Conservation (phyloP, 2,888 invertebrate genomes). For the Acleris holmiana region DNA sequence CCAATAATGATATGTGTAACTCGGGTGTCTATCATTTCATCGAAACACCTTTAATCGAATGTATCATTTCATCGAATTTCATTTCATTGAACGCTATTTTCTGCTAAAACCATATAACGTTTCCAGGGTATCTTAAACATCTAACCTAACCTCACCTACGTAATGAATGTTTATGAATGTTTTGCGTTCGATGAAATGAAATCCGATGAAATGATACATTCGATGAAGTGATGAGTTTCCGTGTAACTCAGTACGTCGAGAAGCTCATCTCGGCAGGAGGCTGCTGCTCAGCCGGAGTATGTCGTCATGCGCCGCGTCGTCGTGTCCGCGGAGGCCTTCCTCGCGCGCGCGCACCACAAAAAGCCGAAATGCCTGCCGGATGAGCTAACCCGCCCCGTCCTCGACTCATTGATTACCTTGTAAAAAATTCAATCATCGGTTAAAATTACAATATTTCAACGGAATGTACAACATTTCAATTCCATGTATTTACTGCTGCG, state of each 20-base stretch:
- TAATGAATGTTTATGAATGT: too few relatives aligned
- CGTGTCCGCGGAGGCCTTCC: slow-evolving; percentile 79
- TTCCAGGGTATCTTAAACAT: too few relatives aligned
- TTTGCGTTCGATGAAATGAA: too few relatives aligned
- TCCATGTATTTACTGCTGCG: slow-evolving; percentile 43
- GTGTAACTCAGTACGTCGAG: neutral
- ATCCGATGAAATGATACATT: too few relatives aligned
- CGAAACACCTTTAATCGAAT: too few relatives aligned
- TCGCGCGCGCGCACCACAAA: slow-evolving; percentile 68
- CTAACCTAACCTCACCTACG: too few relatives aligned
- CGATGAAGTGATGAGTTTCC: too few relatives aligned
- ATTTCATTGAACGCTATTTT: too few relatives aligned
- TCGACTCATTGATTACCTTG: slow-evolving; percentile 80
- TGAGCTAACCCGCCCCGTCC: slow-evolving; percentile 81
- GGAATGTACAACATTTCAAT: slow-evolving; percentile 58
- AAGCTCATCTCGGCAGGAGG: slow-evolving; percentile 31
- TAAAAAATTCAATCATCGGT: slow-evolving; percentile 79
- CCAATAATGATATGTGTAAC: too few relatives aligned
- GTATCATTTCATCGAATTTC: too few relatives aligned
- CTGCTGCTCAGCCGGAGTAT: slow-evolving; percentile 50
- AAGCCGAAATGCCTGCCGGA: slow-evolving; percentile 80
- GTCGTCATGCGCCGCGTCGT: slow-evolving; percentile 76
- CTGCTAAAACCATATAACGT: too few relatives aligned
- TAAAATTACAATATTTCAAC: slow-evolving; percentile 69
- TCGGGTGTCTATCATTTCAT: too few relatives aligned